phyloP scores from a whole-genome alignment of 2,797 vertebrate genomes.

The Erithacus rubecula region DNA sequence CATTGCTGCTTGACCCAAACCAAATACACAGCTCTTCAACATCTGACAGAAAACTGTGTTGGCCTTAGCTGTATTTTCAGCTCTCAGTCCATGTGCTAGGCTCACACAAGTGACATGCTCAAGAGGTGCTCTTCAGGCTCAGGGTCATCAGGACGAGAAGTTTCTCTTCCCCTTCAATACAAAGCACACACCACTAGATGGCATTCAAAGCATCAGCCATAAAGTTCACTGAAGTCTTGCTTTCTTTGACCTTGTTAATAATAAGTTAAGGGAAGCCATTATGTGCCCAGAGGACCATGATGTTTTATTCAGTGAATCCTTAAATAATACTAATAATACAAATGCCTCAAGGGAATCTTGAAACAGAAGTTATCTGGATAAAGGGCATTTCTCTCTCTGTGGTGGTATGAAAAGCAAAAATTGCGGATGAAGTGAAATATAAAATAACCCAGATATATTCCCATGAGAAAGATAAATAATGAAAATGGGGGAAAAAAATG shows the following conservation, averaged over 20 bases:
- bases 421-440: background rate
- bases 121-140: background rate
- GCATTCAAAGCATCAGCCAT: background rate
- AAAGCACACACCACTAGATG: background rate
- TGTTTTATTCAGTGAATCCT: background rate
- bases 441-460: background rate
- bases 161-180: fast-evolving
- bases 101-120: fast-evolving
- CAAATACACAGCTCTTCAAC: background rate
- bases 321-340: background rate
- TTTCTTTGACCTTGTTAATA: background rate
- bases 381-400: background rate
- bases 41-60: background rate
- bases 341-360: background rate
- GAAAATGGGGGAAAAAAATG: fast-evolving
- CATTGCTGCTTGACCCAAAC: background rate
- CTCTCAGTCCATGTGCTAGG: background rate
- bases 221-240: background rate
- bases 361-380: background rate
- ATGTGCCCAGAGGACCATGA: background rate
- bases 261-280: background rate
- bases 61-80: background rate
- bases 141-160: no score
- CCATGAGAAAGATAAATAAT: background rate
- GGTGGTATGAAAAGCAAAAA: background rate